Evolutionary conservation across 2,888 invertebrate species (phyloP), one percentile per base, ranked within the genome.

Genomic region (Cacoxenus indagator): DNA sequence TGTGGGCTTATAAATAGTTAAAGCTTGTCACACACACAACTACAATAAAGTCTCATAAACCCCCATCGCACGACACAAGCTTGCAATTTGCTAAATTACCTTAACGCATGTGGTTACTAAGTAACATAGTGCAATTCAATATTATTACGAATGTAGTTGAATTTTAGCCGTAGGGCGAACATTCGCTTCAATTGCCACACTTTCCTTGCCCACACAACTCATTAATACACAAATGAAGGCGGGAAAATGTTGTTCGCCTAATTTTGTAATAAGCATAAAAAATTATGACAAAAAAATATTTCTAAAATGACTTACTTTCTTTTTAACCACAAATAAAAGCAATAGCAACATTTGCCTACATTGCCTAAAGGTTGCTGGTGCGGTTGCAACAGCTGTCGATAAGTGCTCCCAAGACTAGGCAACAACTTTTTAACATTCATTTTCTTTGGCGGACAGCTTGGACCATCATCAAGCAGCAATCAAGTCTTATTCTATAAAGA

Each of bases 391-490:
- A 59, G 59, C 59, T 59, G 59, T 59, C 59, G 19, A 59, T 59
- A 59, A 59, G 37, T 59, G 59, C 22, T 31, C 59, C 59, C 14
- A 59, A 59, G 19, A 59, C 59, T 59, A 59, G 59, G 19, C 59
- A 59, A 59, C 57, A 57, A 8, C 29, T 51, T 51, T 19, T 51
- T 22, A 9, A 19, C 54, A 24, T 37, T 51, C 22, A 51, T 8
- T 51, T n/a, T 17, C 8, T 51, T 51, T 51, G 19, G 4, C 51
- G 9, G 81, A 73, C 82, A 76, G n/a, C n/a, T n/a, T n/a, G n/a
- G n/a, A n/a, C 69, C 82, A 73, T 68, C 70, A 70, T 71, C 74
- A 67, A 51, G 26, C 46, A 67, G 57, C 66, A 31, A 51, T 45
- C 51, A 51, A 22, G 51, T 17, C 51, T 51, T 19, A 6, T 9